phyloP scores from a whole-genome alignment of 2,797 vertebrate species.

The Esox masquinongy region DNA sequence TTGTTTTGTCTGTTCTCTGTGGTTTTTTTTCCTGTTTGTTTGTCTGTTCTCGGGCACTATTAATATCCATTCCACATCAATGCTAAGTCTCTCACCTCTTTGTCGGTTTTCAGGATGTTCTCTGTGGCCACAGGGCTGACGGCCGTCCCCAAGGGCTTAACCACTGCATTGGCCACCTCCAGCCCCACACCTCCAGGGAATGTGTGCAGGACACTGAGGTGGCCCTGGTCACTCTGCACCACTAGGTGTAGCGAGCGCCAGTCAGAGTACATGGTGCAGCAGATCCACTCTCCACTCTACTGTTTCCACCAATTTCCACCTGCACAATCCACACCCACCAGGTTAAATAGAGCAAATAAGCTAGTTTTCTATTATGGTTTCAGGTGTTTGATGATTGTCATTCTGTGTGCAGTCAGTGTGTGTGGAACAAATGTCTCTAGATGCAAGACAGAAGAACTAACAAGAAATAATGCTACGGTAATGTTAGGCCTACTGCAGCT shows the following conservation, averaged over 20 bases:
- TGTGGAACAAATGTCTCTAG: neutral
- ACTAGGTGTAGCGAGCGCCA: constrained; percentile 95
- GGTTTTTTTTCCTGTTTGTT: no score
- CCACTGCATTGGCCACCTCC: constrained; percentile 92
- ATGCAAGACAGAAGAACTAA: neutral
- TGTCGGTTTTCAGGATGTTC: constrained; percentile 93
- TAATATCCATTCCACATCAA: neutral
- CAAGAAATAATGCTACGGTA: no score
- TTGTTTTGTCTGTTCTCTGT: no score
- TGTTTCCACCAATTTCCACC: neutral
- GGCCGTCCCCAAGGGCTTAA: constrained; percentile 88
- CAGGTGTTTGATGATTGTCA: neutral
- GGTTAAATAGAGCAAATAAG: neutral
- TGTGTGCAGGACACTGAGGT: constrained; percentile 92
- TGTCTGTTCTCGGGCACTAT: neutral
- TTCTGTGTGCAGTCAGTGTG: neutral
- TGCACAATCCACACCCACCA: neutral
- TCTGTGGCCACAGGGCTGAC: constrained; percentile 84
- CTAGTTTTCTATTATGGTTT: neutral
- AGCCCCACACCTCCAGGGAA: constrained; percentile 90
- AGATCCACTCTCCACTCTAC: constrained; percentile 21
- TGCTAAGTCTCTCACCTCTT: constrained; percentile 80
- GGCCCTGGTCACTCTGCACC: constrained; percentile 93
- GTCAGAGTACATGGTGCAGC: constrained; percentile 92
- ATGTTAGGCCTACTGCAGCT: neutral